Base-by-base conservation (phyloP, 2,113 vertebrate genomes). In the Heterotis niloticus region DNA sequence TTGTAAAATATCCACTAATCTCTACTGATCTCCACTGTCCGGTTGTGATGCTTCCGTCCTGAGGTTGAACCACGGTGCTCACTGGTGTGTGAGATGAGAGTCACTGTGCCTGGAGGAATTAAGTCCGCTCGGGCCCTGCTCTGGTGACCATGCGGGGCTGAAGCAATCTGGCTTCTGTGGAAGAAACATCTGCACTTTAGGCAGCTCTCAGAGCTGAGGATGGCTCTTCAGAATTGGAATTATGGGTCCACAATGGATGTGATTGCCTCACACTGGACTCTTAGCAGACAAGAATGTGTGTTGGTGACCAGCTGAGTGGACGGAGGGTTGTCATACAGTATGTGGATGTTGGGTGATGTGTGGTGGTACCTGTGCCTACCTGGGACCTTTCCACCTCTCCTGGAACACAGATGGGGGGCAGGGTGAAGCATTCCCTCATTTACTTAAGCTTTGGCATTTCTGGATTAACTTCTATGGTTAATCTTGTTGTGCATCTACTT, bases 391-490 rank as follows among this genome's bases (percentile, higher is more conserved):
- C 26, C 51, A 57, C 73, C 73, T 75, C 54, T 34, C 24, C 26
- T 29, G 59, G 4, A 23, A 59, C 74, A n/a, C 54, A 74, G 52
- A 23, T 4, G 10, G 20, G 64, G 20, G 34, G 57, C 14, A 29
- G 54, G 29, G 74, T 82, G 84, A 84, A 85, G 84, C 79, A 83
- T 56, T 82, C 81, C 84, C 88, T 89, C 80, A 88, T 89, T 89
- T 90, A 87, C 83, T 87, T 91, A 89, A 92, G 76, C 83, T 70
- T 13, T 64, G 84, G 89, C 90, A 90, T 91, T 89, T 88, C 57
- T 72, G 88, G 90, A 91, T 92, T 92, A 93, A 82, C 86, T 87
- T 85, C 77, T 80, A 78, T 85, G 88, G 87, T 89, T 90, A 90
- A 91, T 91, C 91, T 86, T 57, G 84, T 91, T 91, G 90, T 57